These are phyloP conservation scores for Phataginus tricuspis DNA, from an alignment of 2,797 vertebrate species.

Conservation along the genomic window DNA sequence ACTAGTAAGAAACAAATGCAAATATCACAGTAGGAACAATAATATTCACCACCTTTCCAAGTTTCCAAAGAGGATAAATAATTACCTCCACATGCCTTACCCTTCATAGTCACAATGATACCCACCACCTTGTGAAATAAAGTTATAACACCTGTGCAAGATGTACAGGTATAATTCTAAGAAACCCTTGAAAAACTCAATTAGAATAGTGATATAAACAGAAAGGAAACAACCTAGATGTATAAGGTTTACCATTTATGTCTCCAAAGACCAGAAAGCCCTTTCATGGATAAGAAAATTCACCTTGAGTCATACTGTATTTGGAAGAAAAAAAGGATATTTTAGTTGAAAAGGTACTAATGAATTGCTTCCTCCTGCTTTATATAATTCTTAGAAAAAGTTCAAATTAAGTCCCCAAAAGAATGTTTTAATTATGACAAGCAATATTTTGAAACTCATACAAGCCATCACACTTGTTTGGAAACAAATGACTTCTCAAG, in stretches of 20 bases:
- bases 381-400: slow-evolving; percentile 39
- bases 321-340: neutral
- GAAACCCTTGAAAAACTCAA: slow-evolving; percentile 23
- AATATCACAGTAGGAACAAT: slow-evolving; percentile 20
- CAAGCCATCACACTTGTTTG: slow-evolving; percentile 84
- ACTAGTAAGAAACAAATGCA: slow-evolving; percentile 43
- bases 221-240: neutral
- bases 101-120: neutral
- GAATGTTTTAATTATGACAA: slow-evolving; percentile 75
- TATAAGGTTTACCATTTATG: neutral
- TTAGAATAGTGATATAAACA: slow-evolving; percentile 29
- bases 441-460: slow-evolving; percentile 69
- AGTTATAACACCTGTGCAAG: neutral
- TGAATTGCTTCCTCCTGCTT: neutral
- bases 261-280: neutral
- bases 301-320: neutral
- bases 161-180: neutral
- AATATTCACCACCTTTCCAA: neutral
- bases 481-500: slow-evolving; percentile 90
- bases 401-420: slow-evolving; percentile 73
- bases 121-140: neutral
- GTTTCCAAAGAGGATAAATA: slow-evolving; percentile 39
- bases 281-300: slow-evolving; percentile 2
- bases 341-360: slow-evolving; percentile 50
- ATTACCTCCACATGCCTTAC: neutral